These are phyloP conservation scores for Odontocerum albicorne DNA, from an alignment of 2,888 invertebrate species.

Conservation along the genomic window DNA sequence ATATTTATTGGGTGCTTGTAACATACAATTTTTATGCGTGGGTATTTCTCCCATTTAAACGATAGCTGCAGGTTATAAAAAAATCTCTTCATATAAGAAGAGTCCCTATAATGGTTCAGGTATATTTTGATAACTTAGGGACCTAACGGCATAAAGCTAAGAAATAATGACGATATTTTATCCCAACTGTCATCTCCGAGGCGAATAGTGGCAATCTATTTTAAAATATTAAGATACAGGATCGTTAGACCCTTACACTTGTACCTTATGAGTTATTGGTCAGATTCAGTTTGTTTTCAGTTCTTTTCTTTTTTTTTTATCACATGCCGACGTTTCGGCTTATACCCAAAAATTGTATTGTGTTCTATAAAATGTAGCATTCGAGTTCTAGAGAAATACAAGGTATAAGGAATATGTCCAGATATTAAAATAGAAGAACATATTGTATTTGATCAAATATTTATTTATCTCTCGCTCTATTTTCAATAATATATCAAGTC, in stretches of 20 bases:
- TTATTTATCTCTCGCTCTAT: too few relatives aligned
- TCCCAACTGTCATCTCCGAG: constrained; percentile 35
- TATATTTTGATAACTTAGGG: constrained; percentile 19
- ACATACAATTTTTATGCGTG: constrained; percentile 16
- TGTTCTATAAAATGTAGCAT: too few relatives aligned
- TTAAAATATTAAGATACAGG: constrained; percentile 35
- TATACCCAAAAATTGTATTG: too few relatives aligned
- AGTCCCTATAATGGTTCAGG: constrained; percentile 6
- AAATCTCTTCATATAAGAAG: background rate
- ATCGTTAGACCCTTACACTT: constrained; percentile 27
- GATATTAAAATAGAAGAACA: too few relatives aligned
- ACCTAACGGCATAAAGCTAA: constrained; percentile 26
- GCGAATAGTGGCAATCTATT: constrained; percentile 36
- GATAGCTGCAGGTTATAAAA: constrained; percentile 9
- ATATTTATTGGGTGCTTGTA: constrained; percentile 15
- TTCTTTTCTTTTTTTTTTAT: too few relatives aligned
- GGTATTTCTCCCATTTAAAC: constrained; percentile 20
- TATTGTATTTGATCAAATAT: too few relatives aligned
- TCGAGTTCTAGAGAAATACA: too few relatives aligned
- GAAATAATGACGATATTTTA: constrained; percentile 35
- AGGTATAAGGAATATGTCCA: too few relatives aligned
- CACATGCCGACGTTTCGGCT: too few relatives aligned
- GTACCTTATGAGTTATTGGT: constrained; percentile 31
- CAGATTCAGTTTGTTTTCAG: constrained; percentile 15
- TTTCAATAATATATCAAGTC: too few relatives aligned